A percentile compares a stretch with the other conserved stretches of the same genome.
phyloP scores from a whole-genome alignment of 2,797 vertebrate genomes.

The Naso thynnoides region DNA sequence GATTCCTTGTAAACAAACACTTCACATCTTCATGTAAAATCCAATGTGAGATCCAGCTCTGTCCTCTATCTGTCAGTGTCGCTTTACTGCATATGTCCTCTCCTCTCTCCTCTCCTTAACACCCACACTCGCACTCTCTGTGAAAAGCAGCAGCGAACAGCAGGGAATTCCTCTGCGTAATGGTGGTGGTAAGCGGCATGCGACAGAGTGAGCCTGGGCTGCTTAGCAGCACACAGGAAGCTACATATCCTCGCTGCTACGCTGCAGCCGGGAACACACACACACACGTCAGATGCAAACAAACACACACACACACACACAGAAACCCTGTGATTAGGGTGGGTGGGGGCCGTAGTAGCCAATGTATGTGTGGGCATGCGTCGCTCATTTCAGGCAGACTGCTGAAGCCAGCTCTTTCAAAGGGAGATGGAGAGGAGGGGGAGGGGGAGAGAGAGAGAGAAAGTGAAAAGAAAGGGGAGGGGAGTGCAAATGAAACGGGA shows the following conservation, averaged over 20 bases:
- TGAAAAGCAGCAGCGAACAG: constrained; percentile 62
- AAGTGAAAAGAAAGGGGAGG: constrained; percentile 6
- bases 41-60: constrained; percentile 55
- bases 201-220: constrained; percentile 75
- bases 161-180: constrained; percentile 81
- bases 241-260: constrained; percentile 64
- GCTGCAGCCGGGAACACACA: constrained; percentile 59
- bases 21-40: constrained; percentile 58
- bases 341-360: constrained; percentile 46
- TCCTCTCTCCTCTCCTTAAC: constrained; percentile 23
- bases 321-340: constrained; percentile 60
- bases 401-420: constrained; percentile 81
- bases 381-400: constrained; percentile 69
- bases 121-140: constrained; percentile 48
- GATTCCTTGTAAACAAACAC: constrained; percentile 41
- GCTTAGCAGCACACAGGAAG: constrained; percentile 70
- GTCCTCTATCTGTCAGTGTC: constrained; percentile 68
- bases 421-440: constrained; percentile 25
- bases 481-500: not conserved
- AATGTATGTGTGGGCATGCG: constrained; percentile 58
- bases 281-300: constrained; percentile 30
- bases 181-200: constrained; percentile 75
- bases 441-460: constrained; percentile 19
- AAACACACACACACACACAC: constrained; percentile 24
- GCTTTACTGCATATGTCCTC: constrained; percentile 65